Evolutionary conservation across 2,888 invertebrate species (phyloP).

Genomic region (Sicus ferrugineus): DNA sequence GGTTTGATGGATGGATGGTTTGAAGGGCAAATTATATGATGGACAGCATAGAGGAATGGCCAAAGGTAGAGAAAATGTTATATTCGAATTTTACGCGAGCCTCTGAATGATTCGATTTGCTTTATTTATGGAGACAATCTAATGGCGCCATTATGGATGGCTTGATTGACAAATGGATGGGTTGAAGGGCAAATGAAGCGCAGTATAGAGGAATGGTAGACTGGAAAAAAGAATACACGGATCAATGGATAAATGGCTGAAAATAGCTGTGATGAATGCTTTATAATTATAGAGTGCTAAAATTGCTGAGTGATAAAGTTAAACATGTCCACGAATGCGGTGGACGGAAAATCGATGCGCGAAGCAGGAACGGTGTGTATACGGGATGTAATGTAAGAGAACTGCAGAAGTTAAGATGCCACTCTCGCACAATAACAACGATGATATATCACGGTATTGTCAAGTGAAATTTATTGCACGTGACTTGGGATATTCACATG

Average conservation of each 20-base stretch:
- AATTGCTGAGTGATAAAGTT: constrained; percentile 7
- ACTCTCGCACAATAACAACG: constrained; percentile 2
- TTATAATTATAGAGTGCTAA: constrained; percentile 1
- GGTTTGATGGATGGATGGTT: no score
- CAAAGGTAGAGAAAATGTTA: no score
- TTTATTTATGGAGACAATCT: no score
- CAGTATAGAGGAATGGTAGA: no score
- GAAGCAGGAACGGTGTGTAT: neutral
- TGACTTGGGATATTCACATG: constrained; percentile 14
- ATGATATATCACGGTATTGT: constrained; percentile 6
- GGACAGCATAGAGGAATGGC: no score
- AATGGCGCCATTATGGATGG: no score
- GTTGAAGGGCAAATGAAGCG: neutral
- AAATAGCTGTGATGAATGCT: neutral
- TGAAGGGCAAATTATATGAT: no score
- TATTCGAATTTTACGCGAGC: no score
- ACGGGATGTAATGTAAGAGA: neutral
- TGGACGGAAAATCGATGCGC: neutral
- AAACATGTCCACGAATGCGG: neutral
- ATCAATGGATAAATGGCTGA: no score
- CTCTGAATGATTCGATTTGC: no score
- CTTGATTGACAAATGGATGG: neutral
- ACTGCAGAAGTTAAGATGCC: neutral
- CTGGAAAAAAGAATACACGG: no score
- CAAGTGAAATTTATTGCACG: constrained; percentile 29